Evolutionary conservation across 2,888 invertebrate species (phyloP).

Genomic region (Aricia artaxerxes): DNA sequence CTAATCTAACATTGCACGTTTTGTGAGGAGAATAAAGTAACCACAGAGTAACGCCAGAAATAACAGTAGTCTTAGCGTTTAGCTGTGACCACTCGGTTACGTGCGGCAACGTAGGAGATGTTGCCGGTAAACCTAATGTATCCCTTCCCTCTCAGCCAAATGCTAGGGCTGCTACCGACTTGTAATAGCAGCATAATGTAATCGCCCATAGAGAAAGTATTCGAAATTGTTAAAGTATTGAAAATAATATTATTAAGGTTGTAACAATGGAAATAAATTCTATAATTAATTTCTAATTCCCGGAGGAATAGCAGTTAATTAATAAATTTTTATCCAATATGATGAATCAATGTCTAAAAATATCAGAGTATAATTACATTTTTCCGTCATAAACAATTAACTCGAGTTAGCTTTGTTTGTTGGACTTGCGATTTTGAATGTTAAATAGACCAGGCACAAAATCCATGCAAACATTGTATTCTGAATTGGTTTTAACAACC

Average conservation of each 20-base stretch:
- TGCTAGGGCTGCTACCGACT: slow-evolving; percentile 9
- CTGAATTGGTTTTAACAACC: slow-evolving; percentile 31
- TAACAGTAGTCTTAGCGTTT: not conserved
- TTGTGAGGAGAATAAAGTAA: not conserved
- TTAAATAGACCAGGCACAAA: slow-evolving; percentile 40
- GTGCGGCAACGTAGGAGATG: not conserved
- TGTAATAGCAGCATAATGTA: slow-evolving; percentile 36
- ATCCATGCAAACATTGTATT: slow-evolving; percentile 35
- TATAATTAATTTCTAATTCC: slow-evolving; percentile 39
- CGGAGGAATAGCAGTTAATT: slow-evolving; percentile 39
- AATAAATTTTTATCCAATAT: slow-evolving; percentile 41
- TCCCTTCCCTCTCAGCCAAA: slow-evolving; percentile 4
- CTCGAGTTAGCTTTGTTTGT: slow-evolving; percentile 39
- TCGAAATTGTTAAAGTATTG: slow-evolving; percentile 43
- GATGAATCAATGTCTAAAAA: slow-evolving; percentile 41
- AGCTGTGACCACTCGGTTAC: slow-evolving; percentile 13
- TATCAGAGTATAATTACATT: slow-evolving; percentile 37
- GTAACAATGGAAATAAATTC: slow-evolving; percentile 28
- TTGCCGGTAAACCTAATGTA: not conserved
- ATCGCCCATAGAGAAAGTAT: slow-evolving; percentile 43
- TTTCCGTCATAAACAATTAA: slow-evolving; percentile 37
- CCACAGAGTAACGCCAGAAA: slow-evolving; percentile 17
- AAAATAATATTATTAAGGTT: slow-evolving; percentile 35
- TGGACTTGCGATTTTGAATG: slow-evolving; percentile 20
- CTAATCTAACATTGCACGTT: slow-evolving; percentile 24